Base-by-base conservation (phyloP, 2,888 invertebrate species). In the Andrena dorsata region DNA sequence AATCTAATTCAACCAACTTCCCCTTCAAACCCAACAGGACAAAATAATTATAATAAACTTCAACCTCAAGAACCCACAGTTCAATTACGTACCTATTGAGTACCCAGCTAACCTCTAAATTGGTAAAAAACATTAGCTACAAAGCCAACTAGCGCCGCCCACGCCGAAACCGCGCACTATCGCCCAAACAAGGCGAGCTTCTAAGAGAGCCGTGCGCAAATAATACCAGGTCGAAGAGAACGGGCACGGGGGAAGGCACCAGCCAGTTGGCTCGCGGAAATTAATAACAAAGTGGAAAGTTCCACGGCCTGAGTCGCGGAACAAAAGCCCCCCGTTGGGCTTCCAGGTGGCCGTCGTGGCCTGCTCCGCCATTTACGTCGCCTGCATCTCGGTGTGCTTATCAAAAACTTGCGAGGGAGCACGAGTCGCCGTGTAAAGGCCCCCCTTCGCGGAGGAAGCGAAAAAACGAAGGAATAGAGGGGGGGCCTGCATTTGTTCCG, bases 281-380 rank as follows among this genome's bases (percentile, higher is more conserved):
- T 86, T 86, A 86, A 82, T 84, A 86, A 86, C 86, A 73, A 82
- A 80, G 74, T 81, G 75, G 74, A 75, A 76, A 83, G 76, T 82
- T 78, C 20, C 77, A 74, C 51, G 60, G 64, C 41, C 69, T 70
- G 72, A 73, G 71, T 74, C 74, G 56, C 56, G 66, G 71, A 84
- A 86, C 84, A 84, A 86, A 86, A 86, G 82, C 74, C 86, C 82
- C 83, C 86, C 82, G 68, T 77, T 58, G 80, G 84, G 61, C 77
- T 76, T 82, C 76, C 68, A 75, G 75, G 51, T 68, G 85, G 72
- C 80, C 78, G 72, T 56, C 80, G 71, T 80, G 64, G 76, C 82
- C 76, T 53, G 64, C 64, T 86, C 80, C 77, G 64, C 84, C 86
- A 82, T 86, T 84, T 86, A 86, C 82, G 84, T 86, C 75, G 82